A percentile compares a stretch with the other conserved stretches of the same genome.
phyloP scores from a whole-genome alignment of 2,888 invertebrate genomes.

The Hirtodrosophila confusa region DNA sequence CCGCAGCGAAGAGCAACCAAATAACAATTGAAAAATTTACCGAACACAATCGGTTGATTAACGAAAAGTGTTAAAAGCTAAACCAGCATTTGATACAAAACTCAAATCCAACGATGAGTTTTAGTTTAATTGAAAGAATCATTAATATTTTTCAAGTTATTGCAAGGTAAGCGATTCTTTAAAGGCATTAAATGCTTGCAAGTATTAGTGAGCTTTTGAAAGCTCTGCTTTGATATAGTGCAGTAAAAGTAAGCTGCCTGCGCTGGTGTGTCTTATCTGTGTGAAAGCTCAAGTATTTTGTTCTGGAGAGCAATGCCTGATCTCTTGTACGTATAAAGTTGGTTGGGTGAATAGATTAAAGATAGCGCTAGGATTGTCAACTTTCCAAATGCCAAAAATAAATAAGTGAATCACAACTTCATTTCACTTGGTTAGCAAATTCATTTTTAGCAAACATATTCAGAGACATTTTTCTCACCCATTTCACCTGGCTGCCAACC shows the following conservation, averaged over 20 bases:
- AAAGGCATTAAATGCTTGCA: not conserved
- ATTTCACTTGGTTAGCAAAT: slow-evolving; percentile 64
- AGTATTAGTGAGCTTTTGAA: slow-evolving; percentile 11
- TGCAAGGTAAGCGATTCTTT: no score
- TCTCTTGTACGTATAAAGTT: not conserved
- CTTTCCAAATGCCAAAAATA: slow-evolving; percentile 66
- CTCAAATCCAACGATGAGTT: no score
- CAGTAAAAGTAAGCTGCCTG: not conserved
- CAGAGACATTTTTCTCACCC: slow-evolving; percentile 63
- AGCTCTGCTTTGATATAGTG: not conserved
- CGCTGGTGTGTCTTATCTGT: not conserved
- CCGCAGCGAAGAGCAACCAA: slow-evolving; percentile 14
- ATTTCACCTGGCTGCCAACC: slow-evolving; percentile 58
- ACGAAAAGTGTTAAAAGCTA: slow-evolving; percentile 34
- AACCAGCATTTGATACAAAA: not conserved
- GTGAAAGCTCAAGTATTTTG: slow-evolving; percentile 27
- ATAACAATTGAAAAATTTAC: slow-evolving; percentile 45
- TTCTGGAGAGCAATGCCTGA: slow-evolving; percentile 10
- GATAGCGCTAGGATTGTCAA: slow-evolving; percentile 52
- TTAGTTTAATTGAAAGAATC: no score
- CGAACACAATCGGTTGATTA: slow-evolving; percentile 50
- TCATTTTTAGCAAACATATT: slow-evolving; percentile 60
- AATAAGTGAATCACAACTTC: slow-evolving; percentile 62
- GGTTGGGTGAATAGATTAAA: slow-evolving; percentile 3
- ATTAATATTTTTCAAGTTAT: no score